A percentile compares a stretch with the other conserved stretches of the same genome.
These are phyloP conservation scores for Hemibagrus guttatus DNA, from an alignment of 2,797 vertebrate species.

Conservation along the genomic window DNA sequence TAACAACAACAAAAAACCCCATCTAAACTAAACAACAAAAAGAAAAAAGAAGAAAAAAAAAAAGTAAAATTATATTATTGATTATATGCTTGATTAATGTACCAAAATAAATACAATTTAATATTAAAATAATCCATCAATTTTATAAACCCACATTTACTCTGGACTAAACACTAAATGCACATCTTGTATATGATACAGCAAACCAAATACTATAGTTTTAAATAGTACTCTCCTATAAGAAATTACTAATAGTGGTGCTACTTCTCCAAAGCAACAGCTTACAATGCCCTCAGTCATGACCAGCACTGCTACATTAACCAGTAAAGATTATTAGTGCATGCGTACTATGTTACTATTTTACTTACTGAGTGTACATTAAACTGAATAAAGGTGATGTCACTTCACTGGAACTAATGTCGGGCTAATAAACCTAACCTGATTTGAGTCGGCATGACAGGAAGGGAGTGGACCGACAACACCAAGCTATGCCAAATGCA, in stretches of 20 bases:
- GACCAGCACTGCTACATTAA: not conserved
- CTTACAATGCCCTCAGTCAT: not conserved
- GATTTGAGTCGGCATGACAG: conserved; percentile 52
- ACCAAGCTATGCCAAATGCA: conserved; percentile 5
- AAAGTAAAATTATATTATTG: not conserved
- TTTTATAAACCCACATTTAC: not conserved
- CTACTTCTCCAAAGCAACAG: not conserved
- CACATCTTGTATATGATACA: not conserved
- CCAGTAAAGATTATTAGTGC: conserved; percentile 32
- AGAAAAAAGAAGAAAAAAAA: not conserved
- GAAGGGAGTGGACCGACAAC: conserved; percentile 35
- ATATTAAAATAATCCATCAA: not conserved
- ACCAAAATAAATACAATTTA: not conserved
- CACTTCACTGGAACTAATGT: conserved; percentile 37
- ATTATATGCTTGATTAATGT: not conserved
- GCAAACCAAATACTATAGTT: not conserved
- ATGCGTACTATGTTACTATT: conserved; percentile 6
- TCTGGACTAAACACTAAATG: not conserved
- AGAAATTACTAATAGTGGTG: not conserved
- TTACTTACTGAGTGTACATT: conserved; percentile 21
- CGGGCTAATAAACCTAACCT: conserved; percentile 52
- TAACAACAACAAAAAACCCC: not conserved
- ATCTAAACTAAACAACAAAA: not conserved
- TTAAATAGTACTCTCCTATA: not conserved
- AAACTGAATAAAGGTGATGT: conserved; percentile 34